Evolutionary conservation across 1,140 invertebrate genomes (phyloP), one percentile per base, ranked within the genome.

Genomic region (Sycophila sp.): DNA sequence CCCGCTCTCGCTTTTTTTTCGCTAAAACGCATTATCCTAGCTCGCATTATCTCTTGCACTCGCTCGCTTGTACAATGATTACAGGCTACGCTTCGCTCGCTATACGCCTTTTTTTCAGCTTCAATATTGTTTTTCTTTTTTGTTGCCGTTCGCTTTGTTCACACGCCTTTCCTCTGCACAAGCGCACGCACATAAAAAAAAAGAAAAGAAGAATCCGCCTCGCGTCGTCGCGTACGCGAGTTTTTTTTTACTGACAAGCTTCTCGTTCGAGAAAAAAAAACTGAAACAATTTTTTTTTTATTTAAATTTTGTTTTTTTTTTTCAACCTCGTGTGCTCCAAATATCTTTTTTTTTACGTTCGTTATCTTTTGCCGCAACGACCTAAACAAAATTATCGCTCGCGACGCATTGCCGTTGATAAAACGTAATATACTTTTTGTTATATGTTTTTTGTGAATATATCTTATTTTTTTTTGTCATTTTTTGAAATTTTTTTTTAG

Each of bases 1-100:
- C 68, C 51, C 51, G 73, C 69, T n/a, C 58, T 74, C 68, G 53
- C 45, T 73, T 34, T 49, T 56, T 8, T 42, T 40, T 55, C 42
- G 19, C 24, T 47, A 40, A 30, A 49, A 26, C 62, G 49, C 45
- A n/a, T n/a, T 58, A 73, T 59, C 30, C 68, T 47, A 45, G 72
- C 69, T 62, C 58, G 73, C 69, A 42, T 42, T 73, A 36, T 40
- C 60, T 32, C 10, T 40, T 47, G 51, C 58, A 38, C 60, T 42
- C 65, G 55, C 51, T 63, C 47, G 26, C 24, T 60, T 55, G 72
- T 58, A 56, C 53, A 65, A 45, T 17, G 58, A 49, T 76, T 72
- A 51, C 66, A 55, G 32, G 69, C 24, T 68, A 58, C 45, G 42
- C 26, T 47, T 56, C 32, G n/a, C 30, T 69, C 60, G 34, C 10